Conservation (phyloP, 2,888 invertebrate species). For the Stratiomys singularior region DNA sequence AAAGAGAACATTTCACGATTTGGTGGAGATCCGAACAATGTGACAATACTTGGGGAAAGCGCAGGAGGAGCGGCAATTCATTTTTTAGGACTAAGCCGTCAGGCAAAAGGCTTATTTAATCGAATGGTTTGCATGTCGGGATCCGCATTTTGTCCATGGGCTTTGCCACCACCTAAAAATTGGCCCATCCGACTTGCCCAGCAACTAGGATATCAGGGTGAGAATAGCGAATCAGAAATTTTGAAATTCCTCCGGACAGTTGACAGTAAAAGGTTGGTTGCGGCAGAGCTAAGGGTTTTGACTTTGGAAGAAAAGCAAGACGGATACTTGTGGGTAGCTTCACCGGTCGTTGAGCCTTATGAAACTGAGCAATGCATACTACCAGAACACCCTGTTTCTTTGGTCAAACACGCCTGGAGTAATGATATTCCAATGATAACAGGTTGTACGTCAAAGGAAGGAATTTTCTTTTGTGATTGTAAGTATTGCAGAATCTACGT, state of each 20-base stretch:
- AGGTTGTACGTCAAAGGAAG: slow-evolving; percentile 63
- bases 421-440: slow-evolving; percentile 61
- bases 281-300: slow-evolving; percentile 57
- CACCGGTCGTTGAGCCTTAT: slow-evolving; percentile 63
- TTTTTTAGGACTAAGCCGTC: slow-evolving; percentile 65
- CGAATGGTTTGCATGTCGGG: slow-evolving; percentile 63
- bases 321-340: slow-evolving; percentile 60
- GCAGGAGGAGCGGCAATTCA: slow-evolving; percentile 67
- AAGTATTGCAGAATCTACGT: background rate
- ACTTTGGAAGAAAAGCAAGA: slow-evolving; percentile 59
- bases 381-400: slow-evolving; percentile 55
- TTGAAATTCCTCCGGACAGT: slow-evolving; percentile 59
- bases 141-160: slow-evolving; percentile 60
- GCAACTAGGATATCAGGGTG: slow-evolving; percentile 58
- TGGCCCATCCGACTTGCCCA: slow-evolving; percentile 61
- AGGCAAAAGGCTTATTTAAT: slow-evolving; percentile 63
- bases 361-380: slow-evolving; percentile 59
- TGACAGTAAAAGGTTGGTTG: slow-evolving; percentile 58
- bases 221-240: slow-evolving; percentile 60
- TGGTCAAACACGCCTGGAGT: slow-evolving; percentile 60
- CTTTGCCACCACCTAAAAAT: slow-evolving; percentile 56
- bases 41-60: slow-evolving; percentile 68
- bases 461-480: slow-evolving; percentile 57
- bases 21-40: slow-evolving; percentile 68
- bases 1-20: slow-evolving; percentile 66